phyloP scores from a whole-genome alignment of 2,888 invertebrate genomes.

The Platycheirus rosarum region DNA sequence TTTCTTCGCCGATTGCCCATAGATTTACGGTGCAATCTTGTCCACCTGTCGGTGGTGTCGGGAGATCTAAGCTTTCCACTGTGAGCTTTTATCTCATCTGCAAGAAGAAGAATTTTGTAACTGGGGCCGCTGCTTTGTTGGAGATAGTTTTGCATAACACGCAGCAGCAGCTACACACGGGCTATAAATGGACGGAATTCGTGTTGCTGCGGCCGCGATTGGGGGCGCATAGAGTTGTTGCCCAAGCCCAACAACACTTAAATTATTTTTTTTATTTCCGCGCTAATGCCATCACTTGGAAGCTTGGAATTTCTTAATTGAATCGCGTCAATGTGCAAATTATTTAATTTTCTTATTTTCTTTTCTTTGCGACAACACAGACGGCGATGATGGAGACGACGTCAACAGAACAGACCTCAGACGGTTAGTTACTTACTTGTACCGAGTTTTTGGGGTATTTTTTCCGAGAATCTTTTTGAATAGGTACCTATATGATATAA shows the following conservation, averaged over 20 bases:
- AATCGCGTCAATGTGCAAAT: conserved; percentile 70
- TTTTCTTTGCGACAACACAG: no score
- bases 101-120: conserved; percentile 29
- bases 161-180: conserved; percentile 37
- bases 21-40: conserved; percentile 98
- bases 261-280: conserved; percentile 82
- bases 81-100: conserved; percentile 83
- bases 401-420: no score
- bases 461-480: no score
- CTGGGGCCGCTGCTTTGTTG: conserved; percentile 16
- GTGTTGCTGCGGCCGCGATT: conserved; percentile 50
- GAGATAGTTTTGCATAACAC: conserved; percentile 68
- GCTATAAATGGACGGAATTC: conserved; percentile 69
- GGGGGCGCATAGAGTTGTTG: conserved; percentile 50
- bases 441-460: no score
- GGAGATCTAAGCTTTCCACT: conserved; percentile 82
- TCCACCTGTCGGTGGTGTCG: conserved; percentile 87
- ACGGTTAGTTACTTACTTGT: no score
- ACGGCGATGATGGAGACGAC: no score
- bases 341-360: conserved; percentile 57
- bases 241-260: conserved; percentile 79
- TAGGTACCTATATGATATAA: no score
- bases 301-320: conserved; percentile 71
- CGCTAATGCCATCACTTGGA: conserved; percentile 81
- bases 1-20: conserved; percentile 97